A percentile compares a stretch with the other conserved stretches of the same genome.
Evolutionary conservation across 2,797 vertebrate species (phyloP).

Genomic region (Esox lucius): DNA sequence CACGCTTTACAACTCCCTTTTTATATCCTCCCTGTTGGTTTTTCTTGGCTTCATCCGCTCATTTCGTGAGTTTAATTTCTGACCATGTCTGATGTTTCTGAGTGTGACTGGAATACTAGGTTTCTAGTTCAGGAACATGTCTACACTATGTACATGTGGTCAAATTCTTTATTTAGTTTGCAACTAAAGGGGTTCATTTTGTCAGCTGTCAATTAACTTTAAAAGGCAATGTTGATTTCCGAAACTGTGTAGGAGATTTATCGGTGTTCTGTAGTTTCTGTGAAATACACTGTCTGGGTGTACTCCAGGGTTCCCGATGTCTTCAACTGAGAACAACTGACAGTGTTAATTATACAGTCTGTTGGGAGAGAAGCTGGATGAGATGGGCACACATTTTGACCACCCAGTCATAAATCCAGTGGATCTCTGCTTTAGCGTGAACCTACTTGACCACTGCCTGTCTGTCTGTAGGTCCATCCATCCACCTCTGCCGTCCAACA

Average conservation of each 20-base stretch:
- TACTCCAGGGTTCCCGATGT: background rate
- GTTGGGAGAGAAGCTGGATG: background rate
- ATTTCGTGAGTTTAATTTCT: constrained; percentile 18
- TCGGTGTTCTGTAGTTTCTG: background rate
- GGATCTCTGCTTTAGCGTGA: background rate
- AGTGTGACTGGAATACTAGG: background rate
- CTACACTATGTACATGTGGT: background rate
- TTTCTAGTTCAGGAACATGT: background rate
- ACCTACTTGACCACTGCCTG: constrained; percentile 8
- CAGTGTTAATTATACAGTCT: background rate
- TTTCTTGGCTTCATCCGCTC: constrained; percentile 4
- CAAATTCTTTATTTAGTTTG: background rate
- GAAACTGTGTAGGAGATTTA: background rate
- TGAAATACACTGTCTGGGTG: background rate
- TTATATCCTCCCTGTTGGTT: constrained; percentile 16
- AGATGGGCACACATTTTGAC: background rate
- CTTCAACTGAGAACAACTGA: background rate
- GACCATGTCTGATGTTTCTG: constrained; percentile 10
- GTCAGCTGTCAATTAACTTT: background rate
- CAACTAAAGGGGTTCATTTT: background rate
- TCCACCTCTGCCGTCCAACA: constrained; percentile 3
- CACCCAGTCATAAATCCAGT: background rate
- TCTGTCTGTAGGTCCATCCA: background rate
- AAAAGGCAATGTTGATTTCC: background rate
- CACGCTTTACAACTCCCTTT: constrained; percentile 23